Evolutionary conservation across 2,888 invertebrate species (phyloP), one percentile per base, ranked within the genome.

Genomic region (Pachliopta kotzebuea): DNA sequence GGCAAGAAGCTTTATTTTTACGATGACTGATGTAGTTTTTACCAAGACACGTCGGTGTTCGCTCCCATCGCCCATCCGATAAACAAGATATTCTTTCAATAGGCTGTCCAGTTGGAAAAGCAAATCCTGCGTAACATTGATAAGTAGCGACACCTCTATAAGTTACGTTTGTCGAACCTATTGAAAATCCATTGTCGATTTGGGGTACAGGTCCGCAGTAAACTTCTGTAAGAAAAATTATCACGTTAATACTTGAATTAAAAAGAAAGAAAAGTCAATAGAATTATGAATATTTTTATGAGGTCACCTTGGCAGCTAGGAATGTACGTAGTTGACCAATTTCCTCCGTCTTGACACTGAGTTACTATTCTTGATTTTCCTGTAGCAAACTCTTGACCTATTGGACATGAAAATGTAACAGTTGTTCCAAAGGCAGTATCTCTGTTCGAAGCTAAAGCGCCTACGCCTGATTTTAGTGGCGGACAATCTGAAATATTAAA

Each of bases 131-230:
- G 82, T 99, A 98, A 81, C 98, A 99, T 80, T 98, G 98, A 83
- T 98, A 99, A 83, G 97, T 98, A 63, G 98, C 98, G 71, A 97
- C 93, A 45, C 98, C 98, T 68, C 95, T 94, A 80, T 97, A 99
- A 0, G 98, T 98, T 9, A 99, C 98, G 84, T 98, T 98, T 4
- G 98, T 96, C 0, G 98, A 98, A 57, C 97, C 97, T 80, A 98
- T 98, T 3, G 98, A 98, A 86, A 98, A 98, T 57, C 98, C 98
- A 83, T 98, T 99, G 79, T 98, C 97, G 70, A 99, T 99, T 93
- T 99, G 99, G 63, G 98, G 98, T 57, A 99, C 98, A 26, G 98
- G 98, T 63, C 98, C 98, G 84, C 99, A 99, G 83, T 98, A 99
- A 24, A 97, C 97, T 93, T 95, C 95, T 95, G 91, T 49, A 80